phyloP scores from a whole-genome alignment of 2,113 vertebrate genomes.

The Tachycineta bicolor region DNA sequence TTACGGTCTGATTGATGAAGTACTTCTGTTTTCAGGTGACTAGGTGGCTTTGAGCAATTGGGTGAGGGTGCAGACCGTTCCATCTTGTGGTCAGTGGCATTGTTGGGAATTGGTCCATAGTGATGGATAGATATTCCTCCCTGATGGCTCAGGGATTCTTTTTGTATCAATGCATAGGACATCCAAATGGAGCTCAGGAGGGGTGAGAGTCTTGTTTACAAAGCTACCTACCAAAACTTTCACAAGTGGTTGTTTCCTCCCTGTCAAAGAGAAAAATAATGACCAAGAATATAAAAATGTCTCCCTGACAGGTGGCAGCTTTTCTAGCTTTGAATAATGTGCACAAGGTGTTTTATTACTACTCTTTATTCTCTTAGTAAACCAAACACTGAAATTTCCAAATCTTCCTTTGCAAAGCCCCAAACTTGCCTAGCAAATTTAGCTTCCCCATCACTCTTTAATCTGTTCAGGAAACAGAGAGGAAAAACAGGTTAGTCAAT shows the following conservation, averaged over 20 bases:
- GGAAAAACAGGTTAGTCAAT: not conserved
- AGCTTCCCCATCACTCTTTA: not conserved
- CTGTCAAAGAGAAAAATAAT: not conserved
- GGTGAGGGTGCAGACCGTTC: not conserved
- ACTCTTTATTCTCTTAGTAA: not conserved
- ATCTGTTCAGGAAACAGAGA: not conserved
- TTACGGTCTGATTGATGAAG: conserved; percentile 25
- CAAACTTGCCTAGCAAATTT: not conserved
- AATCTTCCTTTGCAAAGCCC: not conserved
- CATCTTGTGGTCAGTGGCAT: not conserved
- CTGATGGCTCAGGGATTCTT: not conserved
- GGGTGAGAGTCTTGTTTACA: not conserved
- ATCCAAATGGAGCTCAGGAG: not conserved
- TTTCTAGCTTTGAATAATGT: not conserved
- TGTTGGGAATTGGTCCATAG: not conserved
- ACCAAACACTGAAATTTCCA: not conserved
- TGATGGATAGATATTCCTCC: not conserved
- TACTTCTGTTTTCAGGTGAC: conserved; percentile 16
- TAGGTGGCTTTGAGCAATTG: not conserved
- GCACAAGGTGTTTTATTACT: not conserved
- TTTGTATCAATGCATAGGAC: not conserved
- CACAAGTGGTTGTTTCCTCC: not conserved
- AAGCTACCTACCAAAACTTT: not conserved
- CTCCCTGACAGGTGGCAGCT: not conserved
- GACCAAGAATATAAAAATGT: not conserved